A percentile compares a stretch with the other conserved stretches of the same genome.
phyloP scores from a whole-genome alignment of 2,888 invertebrate genomes.

The Andrena praecox region DNA sequence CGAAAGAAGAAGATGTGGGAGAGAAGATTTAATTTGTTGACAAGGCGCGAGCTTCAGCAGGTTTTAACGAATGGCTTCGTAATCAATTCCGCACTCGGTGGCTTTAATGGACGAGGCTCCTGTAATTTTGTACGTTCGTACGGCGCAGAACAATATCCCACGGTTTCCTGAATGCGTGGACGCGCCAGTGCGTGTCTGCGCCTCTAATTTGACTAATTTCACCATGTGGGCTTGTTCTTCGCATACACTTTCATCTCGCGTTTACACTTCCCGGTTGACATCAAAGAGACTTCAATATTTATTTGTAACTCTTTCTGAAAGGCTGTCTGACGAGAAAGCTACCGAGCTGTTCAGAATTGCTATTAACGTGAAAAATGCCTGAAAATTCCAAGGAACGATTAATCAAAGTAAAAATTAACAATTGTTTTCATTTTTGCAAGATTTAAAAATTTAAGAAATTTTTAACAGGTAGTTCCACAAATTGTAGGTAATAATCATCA shows the following conservation, averaged over 20 bases:
- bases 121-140: slow-evolving; percentile 30
- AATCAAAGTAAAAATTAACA: no score
- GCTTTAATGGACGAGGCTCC: slow-evolving; percentile 25
- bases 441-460: no score
- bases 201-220: slow-evolving; percentile 57
- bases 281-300: slow-evolving; percentile 11
- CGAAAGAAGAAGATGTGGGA: no score
- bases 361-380: background rate
- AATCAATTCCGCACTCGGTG: slow-evolving; percentile 32
- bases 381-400: background rate
- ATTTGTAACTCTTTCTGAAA: background rate
- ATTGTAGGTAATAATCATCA: no score
- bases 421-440: no score
- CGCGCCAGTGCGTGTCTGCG: slow-evolving; percentile 18
- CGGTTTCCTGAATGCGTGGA: slow-evolving; percentile 40
- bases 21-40: background rate
- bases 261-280: slow-evolving; percentile 2
- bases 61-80: slow-evolving; percentile 27
- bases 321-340: background rate
- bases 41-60: background rate
- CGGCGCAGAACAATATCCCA: slow-evolving; percentile 46
- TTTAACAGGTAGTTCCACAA: no score
- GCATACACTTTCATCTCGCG: slow-evolving; percentile 19
- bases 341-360: background rate
- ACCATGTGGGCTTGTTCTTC: slow-evolving; percentile 30